A percentile compares a stretch with the other conserved stretches of the same genome.
These are phyloP conservation scores for Sceloporus tristichus DNA, from an alignment of 2,113 vertebrate genomes.

Conservation along the genomic window DNA sequence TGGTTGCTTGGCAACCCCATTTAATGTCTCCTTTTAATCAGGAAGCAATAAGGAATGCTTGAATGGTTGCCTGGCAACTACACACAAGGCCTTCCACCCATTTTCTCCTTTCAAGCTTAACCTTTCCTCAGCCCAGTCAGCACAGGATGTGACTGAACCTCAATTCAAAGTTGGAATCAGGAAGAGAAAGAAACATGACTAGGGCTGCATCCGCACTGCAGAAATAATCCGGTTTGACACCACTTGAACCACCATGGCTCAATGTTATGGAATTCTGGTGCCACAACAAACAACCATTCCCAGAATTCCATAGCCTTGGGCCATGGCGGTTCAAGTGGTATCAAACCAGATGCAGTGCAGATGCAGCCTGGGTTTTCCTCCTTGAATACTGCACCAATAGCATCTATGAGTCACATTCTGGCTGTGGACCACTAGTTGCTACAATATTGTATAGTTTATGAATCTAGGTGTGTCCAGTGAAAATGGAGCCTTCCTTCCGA, in stretches of 20 bases:
- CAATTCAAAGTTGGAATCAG: background rate
- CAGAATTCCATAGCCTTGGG: no score
- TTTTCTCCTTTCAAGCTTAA: background rate
- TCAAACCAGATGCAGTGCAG: no score
- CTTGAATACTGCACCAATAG: background rate
- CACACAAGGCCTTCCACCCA: background rate
- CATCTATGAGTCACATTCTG: background rate
- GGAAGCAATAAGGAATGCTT: slow-evolving; percentile 16
- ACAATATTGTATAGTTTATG: background rate
- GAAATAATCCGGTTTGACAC: no score
- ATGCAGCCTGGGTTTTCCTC: background rate
- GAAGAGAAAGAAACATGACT: background rate
- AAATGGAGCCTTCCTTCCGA: slow-evolving; percentile 3
- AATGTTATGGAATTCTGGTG: no score
- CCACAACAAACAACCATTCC: no score
- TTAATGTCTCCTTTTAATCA: slow-evolving; percentile 23
- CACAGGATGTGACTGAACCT: accelerated
- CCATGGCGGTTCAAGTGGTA: no score
- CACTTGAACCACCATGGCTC: no score
- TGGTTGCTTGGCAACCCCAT: background rate
- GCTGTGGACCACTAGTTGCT: background rate
- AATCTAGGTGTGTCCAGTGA: slow-evolving; percentile 16
- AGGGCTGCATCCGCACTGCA: no score
- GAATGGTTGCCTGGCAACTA: background rate
- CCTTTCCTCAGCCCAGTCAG: background rate